These are phyloP conservation scores for Acholoe squamosa DNA, from an alignment of 2,888 invertebrate genomes.

Conservation along the genomic window DNA sequence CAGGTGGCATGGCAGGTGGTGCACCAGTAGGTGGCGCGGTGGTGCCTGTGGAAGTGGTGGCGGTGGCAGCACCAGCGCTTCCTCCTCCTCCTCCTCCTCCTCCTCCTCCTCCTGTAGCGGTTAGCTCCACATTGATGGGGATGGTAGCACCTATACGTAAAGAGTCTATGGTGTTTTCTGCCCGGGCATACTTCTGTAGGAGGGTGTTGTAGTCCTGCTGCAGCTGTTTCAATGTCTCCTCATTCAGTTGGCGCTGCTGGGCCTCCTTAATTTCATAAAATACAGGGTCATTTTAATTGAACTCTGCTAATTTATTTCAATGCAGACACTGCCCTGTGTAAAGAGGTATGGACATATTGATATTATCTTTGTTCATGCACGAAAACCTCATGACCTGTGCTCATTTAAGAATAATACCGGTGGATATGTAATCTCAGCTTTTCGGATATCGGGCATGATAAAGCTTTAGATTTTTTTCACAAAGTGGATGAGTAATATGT, in stretches of 20 bases:
- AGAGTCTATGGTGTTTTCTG: constrained; percentile 83
- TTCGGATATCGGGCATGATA: too few relatives aligned
- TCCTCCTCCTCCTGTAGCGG: constrained; percentile 3
- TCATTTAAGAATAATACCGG: too few relatives aligned
- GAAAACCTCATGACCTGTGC: too few relatives aligned
- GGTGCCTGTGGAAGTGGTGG: neutral
- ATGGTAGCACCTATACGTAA: constrained; percentile 81
- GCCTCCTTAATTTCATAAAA: constrained; percentile 57
- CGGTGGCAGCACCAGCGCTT: neutral
- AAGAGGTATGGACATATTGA: too few relatives aligned
- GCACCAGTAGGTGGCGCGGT: neutral
- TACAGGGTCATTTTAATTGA: neutral
- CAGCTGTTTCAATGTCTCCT: constrained; percentile 66
- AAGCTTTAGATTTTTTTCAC: too few relatives aligned
- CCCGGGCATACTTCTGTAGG: constrained; percentile 82
- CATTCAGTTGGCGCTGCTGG: constrained; percentile 63
- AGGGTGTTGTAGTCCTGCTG: constrained; percentile 80
- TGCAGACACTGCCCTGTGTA: too few relatives aligned
- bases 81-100: neutral
- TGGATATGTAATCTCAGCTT: too few relatives aligned
- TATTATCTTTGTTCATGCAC: too few relatives aligned
- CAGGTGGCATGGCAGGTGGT: neutral
- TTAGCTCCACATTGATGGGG: constrained; percentile 66
- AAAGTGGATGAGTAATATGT: too few relatives aligned
- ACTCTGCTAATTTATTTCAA: too few relatives aligned